These are phyloP conservation scores for Pao palembangensis DNA, from an alignment of 2,113 vertebrate genomes.

Conservation along the genomic window DNA sequence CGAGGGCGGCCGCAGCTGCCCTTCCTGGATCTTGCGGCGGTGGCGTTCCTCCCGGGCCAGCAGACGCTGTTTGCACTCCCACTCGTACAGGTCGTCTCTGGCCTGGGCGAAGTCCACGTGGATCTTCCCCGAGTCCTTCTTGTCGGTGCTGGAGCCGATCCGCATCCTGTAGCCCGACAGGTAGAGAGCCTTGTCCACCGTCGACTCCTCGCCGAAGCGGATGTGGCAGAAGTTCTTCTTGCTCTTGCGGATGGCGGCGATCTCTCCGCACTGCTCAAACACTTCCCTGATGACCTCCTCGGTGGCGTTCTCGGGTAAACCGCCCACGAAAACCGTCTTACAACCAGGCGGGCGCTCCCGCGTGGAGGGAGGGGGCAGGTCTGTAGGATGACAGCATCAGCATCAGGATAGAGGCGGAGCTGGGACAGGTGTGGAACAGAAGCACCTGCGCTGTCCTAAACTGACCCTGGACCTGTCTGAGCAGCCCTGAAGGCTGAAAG, in stretches of 20 bases:
- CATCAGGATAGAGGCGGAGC: too few species aligned
- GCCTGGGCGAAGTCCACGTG: constrained; percentile 95
- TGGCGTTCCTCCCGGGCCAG: constrained; percentile 88
- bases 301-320: constrained; percentile 86
- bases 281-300: constrained; percentile 90
- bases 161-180: constrained; percentile 95
- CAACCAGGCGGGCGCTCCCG: constrained; percentile 92
- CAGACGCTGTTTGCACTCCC: constrained; percentile 91
- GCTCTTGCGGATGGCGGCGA: constrained; percentile 89
- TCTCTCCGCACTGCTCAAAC: constrained; percentile 91
- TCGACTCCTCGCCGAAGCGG: constrained; percentile 89
- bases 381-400: constrained; percentile 54
- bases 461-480: too few species aligned
- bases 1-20: constrained; percentile 81
- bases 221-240: constrained; percentile 98
- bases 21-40: constrained; percentile 82
- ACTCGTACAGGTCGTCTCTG: constrained; percentile 91
- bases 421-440: too few species aligned
- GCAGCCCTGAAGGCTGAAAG: too few species aligned
- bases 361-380: constrained; percentile 87
- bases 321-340: constrained; percentile 93
- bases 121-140: constrained; percentile 90
- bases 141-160: constrained; percentile 92
- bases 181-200: constrained; percentile 91
- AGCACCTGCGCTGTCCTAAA: too few species aligned